These are phyloP conservation scores for Tenthredo mesomela DNA, from an alignment of 2,888 invertebrate species.

Conservation along the genomic window DNA sequence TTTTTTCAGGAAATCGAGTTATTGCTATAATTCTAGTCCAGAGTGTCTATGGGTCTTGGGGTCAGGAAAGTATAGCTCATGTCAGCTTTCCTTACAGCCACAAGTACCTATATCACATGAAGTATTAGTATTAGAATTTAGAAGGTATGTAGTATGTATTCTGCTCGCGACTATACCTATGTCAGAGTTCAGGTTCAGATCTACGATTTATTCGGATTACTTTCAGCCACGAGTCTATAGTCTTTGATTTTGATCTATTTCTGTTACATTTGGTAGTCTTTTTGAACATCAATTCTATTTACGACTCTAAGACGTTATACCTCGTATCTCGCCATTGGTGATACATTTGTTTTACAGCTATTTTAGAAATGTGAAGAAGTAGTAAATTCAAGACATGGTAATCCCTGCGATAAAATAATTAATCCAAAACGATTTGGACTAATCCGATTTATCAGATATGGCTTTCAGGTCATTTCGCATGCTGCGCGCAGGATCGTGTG, in stretches of 20 bases:
- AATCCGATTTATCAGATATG: background rate
- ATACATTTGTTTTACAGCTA: background rate
- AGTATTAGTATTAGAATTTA: no score
- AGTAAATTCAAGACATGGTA: background rate
- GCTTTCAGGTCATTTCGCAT: background rate
- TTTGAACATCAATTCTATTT: background rate
- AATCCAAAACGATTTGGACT: background rate
- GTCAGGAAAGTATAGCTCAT: background rate
- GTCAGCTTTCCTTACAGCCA: background rate
- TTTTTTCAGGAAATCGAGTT: background rate
- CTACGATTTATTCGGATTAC: background rate
- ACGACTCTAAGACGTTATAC: background rate
- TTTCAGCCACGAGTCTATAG: background rate
- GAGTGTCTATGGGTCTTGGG: background rate
- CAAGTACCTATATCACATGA: background rate
- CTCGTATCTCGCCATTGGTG: background rate
- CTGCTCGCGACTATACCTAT: background rate
- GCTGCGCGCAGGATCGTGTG: background rate
- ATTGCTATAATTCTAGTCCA: background rate
- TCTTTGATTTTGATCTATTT: background rate
- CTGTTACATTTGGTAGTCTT: background rate
- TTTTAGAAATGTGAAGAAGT: background rate
- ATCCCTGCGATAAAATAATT: background rate
- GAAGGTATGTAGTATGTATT: background rate
- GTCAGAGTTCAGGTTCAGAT: background rate